These are phyloP conservation scores for Python bivittatus DNA, from an alignment of 2,113 vertebrate genomes.

Conservation along the genomic window DNA sequence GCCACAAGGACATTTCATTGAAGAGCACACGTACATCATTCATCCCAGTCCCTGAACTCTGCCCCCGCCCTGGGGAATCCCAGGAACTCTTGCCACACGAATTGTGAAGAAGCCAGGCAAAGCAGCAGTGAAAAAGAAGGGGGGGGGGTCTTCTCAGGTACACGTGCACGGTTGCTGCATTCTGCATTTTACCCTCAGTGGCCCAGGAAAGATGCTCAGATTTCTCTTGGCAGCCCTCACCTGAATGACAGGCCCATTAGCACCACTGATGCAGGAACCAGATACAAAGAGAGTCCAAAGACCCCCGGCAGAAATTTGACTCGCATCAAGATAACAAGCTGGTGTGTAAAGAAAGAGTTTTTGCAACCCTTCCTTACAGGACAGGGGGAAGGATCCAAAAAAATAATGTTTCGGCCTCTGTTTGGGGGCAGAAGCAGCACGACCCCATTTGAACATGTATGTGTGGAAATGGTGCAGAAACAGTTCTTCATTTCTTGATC, in stretches of 20 bases:
- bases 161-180: not conserved
- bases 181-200: not conserved
- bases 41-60: not conserved
- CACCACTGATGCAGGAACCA: not conserved
- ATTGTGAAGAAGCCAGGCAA: not conserved
- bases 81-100: not conserved
- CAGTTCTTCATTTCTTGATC: not conserved
- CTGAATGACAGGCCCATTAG: slow-evolving; percentile 1
- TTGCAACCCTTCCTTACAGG: not conserved
- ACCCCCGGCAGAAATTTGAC: not conserved
- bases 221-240: not conserved
- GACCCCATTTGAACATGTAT: not conserved
- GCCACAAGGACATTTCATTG: too few species aligned
- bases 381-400: not conserved
- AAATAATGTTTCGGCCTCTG: not conserved
- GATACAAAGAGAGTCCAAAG: not conserved
- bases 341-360: not conserved
- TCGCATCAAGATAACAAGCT: not conserved
- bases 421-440: not conserved
- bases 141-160: not conserved
- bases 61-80: not conserved
- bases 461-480: not conserved
- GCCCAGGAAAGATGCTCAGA: not conserved
- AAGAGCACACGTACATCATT: too few species aligned
- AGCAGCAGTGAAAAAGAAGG: not conserved